Evolutionary conservation across 1,140 invertebrate genomes (phyloP), one percentile per base, ranked within the genome.

Genomic region (Parapsyche elsis): DNA sequence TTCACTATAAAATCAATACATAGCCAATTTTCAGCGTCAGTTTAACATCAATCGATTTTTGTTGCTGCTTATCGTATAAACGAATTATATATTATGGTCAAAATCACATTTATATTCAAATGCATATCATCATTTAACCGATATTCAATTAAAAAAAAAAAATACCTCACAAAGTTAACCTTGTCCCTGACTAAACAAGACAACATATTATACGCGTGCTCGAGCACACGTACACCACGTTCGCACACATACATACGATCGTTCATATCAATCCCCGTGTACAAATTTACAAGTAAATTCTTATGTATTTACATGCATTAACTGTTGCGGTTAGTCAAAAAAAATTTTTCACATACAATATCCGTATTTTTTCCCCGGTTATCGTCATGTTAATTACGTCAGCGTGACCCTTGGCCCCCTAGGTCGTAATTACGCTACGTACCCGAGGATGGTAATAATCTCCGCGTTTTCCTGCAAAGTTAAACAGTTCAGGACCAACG

Each of bases 321-420:
- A 38, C 30, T 38, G 1, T 38, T 38, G 2, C 7, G 30, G 30
- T 4, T n/a, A n/a, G n/a, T n/a, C n/a, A n/a, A n/a, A n/a, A n/a
- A n/a, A n/a, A n/a, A n/a, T n/a, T 38, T 38, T 38, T 38, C 30
- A 7, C 30, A 38, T 38, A 38, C 30, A 38, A 38, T 38, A 61
- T 61, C 5, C 57, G 57, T 9, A 19, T 19, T 61, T 61, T 61
- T 61, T 61, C 57, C 53, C 5, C 57, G 57, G 16, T 61, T 61
- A 61, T 61, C 57, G 57, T 61, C 57, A 61, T 61, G 57, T 61
- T 61, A 61, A 61, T 61, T 61, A 61, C 57, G 16, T 61, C 16
- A 21, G 57, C 49, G 64, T 67, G 64, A 67, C 64, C 21, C 21
- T 67, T 24, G 7, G 64, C 12, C 64, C 64, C 64, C 26, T 14